A percentile compares a stretch with the other conserved stretches of the same genome.
Conservation (phyloP, 2,888 invertebrate species). For the Ptycholaimellus sp. region DNA sequence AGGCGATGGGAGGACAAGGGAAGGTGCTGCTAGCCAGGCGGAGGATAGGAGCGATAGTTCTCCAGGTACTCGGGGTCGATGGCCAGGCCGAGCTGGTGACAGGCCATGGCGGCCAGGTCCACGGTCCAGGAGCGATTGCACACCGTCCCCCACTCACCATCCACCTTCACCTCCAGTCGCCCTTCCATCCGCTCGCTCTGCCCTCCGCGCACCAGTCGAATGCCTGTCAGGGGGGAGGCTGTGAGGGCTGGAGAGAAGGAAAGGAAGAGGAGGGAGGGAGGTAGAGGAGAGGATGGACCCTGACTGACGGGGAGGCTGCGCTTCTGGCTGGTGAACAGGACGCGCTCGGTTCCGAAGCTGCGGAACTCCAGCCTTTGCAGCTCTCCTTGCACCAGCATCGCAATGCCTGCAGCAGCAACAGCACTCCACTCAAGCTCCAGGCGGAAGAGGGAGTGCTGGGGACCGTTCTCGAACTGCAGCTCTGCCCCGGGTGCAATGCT, state of each 20-base stretch:
- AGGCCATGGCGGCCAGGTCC: slow-evolving; percentile 65
- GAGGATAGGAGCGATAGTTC: slow-evolving; percentile 23
- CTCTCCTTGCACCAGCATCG: too few species aligned
- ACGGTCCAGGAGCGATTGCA: slow-evolving; percentile 89
- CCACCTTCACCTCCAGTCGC: slow-evolving; percentile 47
- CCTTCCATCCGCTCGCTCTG: slow-evolving; percentile 41
- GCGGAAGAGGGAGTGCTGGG: too few species aligned
- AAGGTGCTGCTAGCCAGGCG: slow-evolving; percentile 1
- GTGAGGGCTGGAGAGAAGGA: too few species aligned
- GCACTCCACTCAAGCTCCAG: too few species aligned
- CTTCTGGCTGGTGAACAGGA: too few species aligned
- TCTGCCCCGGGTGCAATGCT: slow-evolving; percentile 65
- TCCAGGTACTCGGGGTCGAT: slow-evolving; percentile 63
- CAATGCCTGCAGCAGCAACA: too few species aligned
- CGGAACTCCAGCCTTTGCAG: too few species aligned
- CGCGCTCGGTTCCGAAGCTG: too few species aligned
- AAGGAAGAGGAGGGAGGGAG: too few species aligned
- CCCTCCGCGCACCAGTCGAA: slow-evolving; percentile 20
- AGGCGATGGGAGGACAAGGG: not conserved
- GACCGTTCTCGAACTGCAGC: slow-evolving; percentile 57
- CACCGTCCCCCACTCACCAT: slow-evolving; percentile 80
- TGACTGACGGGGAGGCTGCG: slow-evolving; percentile 11
- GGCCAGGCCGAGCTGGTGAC: slow-evolving; percentile 73
- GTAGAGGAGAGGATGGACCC: too few species aligned
- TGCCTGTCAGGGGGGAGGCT: slow-evolving; percentile 10